These are phyloP conservation scores for Eilema caniola DNA, from an alignment of 2,888 invertebrate species.

Conservation along the genomic window DNA sequence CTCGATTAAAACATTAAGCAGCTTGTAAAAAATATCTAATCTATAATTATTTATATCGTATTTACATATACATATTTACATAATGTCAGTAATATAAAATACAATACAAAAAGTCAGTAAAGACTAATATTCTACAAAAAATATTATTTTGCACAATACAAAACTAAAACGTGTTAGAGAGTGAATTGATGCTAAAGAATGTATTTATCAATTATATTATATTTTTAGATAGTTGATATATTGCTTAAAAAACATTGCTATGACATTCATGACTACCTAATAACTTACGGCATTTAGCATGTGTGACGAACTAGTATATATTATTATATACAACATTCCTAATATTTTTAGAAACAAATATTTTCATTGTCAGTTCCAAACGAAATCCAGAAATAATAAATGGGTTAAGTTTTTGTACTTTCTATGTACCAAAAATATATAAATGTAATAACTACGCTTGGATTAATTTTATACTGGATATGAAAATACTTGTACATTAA, in stretches of 20 bases:
- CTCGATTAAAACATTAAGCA: slow-evolving; percentile 56
- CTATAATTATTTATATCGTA: slow-evolving; percentile 61
- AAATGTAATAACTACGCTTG: not conserved
- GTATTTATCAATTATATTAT: slow-evolving; percentile 8
- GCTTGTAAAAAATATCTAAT: slow-evolving; percentile 74
- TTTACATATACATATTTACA: slow-evolving; percentile 84
- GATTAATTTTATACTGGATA: not conserved
- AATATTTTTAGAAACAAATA: not conserved
- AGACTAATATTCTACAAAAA: slow-evolving; percentile 29
- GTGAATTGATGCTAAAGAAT: not conserved
- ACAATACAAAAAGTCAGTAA: slow-evolving; percentile 67
- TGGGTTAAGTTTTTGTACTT: not conserved
- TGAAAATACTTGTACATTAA: not conserved
- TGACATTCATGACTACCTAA: slow-evolving; percentile 14
- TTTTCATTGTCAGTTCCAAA: not conserved
- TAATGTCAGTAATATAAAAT: no score
- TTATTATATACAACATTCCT: not conserved
- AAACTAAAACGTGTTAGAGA: not conserved
- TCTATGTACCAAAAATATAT: not conserved
- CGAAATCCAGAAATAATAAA: not conserved
- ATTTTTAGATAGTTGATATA: slow-evolving; percentile 13
- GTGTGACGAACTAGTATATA: not conserved
- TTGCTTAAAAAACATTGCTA: slow-evolving; percentile 8
- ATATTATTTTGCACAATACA: slow-evolving; percentile 22
- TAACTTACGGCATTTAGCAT: not conserved